phyloP scores from a whole-genome alignment of 2,113 vertebrate genomes.

The Salvelinus fontinalis region DNA sequence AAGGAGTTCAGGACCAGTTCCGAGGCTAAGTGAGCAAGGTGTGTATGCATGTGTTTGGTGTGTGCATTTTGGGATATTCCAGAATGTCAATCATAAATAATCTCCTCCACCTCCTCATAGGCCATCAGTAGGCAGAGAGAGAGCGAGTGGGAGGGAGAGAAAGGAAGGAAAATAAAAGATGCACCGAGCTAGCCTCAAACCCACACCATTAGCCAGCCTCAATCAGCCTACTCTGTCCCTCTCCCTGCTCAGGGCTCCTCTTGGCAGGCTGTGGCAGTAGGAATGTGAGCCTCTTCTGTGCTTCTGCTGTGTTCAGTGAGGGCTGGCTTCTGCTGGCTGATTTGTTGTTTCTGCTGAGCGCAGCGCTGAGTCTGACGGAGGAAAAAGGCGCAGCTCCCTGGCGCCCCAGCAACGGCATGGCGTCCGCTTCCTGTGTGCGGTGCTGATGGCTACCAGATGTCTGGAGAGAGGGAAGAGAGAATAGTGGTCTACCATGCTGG shows the following conservation, averaged over 20 bases:
- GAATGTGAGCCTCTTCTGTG: constrained; percentile 60
- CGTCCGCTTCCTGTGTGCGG: constrained; percentile 74
- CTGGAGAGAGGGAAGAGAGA: constrained; percentile 8
- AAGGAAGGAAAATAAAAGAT: neutral
- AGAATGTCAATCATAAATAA: neutral
- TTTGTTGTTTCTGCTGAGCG: constrained; percentile 62
- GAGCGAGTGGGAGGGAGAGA: constrained; percentile 25
- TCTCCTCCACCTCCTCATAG: no score
- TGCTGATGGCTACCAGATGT: constrained; percentile 79
- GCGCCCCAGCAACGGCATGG: constrained; percentile 65
- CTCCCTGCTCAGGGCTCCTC: constrained; percentile 55
- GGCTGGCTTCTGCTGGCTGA: constrained; percentile 10
- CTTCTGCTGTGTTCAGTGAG: constrained; percentile 35
- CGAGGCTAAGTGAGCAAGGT: neutral
- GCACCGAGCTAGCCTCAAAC: constrained; percentile 13
- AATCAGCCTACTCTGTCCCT: neutral
- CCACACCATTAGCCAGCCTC: constrained; percentile 46
- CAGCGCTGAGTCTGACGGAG: constrained; percentile 30
- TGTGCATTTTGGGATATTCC: neutral
- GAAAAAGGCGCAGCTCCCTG: constrained; percentile 68
- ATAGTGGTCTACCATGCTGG: no score
- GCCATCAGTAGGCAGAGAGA: constrained; percentile 13
- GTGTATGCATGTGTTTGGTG: constrained; percentile 4
- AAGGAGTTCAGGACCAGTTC: neutral
- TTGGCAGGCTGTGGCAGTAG: constrained; percentile 64